A percentile compares a stretch with the other conserved stretches of the same genome.
Evolutionary conservation across 2,888 invertebrate genomes (phyloP).

Genomic region (Acleris sparsana): DNA sequence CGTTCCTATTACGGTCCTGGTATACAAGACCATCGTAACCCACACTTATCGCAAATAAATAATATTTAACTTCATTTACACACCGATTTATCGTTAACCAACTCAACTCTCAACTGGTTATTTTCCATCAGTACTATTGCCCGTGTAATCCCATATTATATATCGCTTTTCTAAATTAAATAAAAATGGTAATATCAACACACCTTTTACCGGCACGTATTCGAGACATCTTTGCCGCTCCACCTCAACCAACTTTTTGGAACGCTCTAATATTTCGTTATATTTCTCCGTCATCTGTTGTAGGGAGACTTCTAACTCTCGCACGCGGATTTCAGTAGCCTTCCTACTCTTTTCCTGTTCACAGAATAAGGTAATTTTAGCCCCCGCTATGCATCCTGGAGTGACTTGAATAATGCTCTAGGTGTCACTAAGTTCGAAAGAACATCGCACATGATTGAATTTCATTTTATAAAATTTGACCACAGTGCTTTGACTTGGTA

Average conservation of each 20-base stretch:
- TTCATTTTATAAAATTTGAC: no score
- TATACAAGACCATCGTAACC: no score
- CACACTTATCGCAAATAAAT: no score
- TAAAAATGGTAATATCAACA: slow-evolving; percentile 3
- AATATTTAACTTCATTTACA: no score
- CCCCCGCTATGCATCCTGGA: slow-evolving; percentile 33
- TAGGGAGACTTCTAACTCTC: slow-evolving; percentile 56
- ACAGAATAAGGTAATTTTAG: slow-evolving; percentile 5
- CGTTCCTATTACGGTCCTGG: no score
- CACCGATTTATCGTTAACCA: no score
- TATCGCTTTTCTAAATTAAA: not conserved
- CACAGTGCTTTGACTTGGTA: no score
- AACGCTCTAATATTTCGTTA: slow-evolving; percentile 57
- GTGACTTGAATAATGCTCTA: no score
- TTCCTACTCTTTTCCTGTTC: slow-evolving; percentile 58
- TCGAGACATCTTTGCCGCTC: slow-evolving; percentile 65
- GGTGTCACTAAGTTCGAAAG: slow-evolving; percentile 31
- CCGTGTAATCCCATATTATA: no score
- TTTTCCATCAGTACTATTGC: no score
- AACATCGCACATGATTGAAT: no score
- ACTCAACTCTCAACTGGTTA: no score
- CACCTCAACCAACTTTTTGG: slow-evolving; percentile 61
- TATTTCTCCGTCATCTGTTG: slow-evolving; percentile 61
- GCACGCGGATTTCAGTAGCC: slow-evolving; percentile 48
- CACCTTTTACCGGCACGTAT: slow-evolving; percentile 69